A percentile compares a stretch with the other conserved stretches of the same genome.
Evolutionary conservation across 2,797 vertebrate species (phyloP).

Genomic region (Rhynchonycteris naso): DNA sequence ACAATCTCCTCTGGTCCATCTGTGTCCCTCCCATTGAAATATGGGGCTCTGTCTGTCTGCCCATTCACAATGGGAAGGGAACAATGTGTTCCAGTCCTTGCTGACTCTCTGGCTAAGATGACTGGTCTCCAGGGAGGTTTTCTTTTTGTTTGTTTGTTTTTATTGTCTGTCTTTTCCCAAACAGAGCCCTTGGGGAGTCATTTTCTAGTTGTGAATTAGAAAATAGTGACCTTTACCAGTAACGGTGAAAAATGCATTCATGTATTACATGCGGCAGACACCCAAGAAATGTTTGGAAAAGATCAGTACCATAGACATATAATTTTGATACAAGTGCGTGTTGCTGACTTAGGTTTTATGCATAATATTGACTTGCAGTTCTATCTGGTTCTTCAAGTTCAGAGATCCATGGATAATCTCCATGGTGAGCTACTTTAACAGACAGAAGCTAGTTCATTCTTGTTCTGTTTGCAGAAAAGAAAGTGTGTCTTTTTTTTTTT

Average conservation of each 20-base stretch:
- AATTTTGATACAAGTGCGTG: not conserved
- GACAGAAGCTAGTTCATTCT: not conserved
- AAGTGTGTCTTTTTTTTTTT: not conserved
- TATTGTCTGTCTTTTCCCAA: constrained; percentile 37
- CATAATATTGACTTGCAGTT: not conserved
- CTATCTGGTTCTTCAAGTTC: not conserved
- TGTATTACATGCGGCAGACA: not conserved
- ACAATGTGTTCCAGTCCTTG: not conserved
- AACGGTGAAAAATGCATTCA: not conserved
- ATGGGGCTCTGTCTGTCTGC: not conserved
- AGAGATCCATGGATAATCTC: not conserved
- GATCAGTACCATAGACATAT: not conserved
- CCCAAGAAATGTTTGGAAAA: not conserved
- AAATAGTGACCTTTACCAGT: constrained; percentile 21
- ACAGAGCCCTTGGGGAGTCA: not conserved
- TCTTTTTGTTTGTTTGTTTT: constrained; percentile 7
- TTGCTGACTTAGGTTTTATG: not conserved
- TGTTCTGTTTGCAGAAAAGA: not conserved
- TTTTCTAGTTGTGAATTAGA: constrained; percentile 49
- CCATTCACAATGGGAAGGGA: not conserved
- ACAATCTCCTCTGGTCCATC: not conserved
- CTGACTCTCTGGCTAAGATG: not conserved
- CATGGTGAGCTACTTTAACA: not conserved
- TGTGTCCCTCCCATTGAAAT: constrained; percentile 12
- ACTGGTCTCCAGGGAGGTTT: not conserved